A percentile compares a stretch with the other conserved stretches of the same genome.
Conservation (phyloP, 2,113 vertebrate genomes). For the Egretta garzetta region DNA sequence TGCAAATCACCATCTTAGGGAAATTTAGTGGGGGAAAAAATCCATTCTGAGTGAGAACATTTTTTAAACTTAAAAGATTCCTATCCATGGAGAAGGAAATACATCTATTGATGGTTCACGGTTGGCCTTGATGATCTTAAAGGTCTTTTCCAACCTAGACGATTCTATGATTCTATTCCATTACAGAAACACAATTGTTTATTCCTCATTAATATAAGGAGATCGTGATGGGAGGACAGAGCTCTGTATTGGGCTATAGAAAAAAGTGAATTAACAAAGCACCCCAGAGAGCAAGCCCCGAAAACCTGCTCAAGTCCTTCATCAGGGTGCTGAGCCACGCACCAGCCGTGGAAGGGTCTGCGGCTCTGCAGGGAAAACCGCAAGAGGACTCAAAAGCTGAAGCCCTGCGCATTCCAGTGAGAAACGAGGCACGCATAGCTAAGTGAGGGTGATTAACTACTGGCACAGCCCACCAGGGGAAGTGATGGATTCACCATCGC, state of each 20-base stretch:
- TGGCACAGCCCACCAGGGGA: neutral
- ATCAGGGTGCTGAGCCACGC: neutral
- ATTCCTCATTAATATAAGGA: neutral
- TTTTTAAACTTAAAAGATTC: neutral
- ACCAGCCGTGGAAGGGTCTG: neutral
- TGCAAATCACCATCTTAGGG: neutral
- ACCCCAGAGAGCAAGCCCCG: neutral
- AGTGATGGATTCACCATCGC: constrained; percentile 42
- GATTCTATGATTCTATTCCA: no score
- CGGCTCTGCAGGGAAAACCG: neutral
- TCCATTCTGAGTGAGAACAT: neutral
- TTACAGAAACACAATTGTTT: neutral
- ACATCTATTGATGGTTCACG: neutral
- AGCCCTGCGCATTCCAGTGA: neutral
- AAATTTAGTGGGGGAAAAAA: neutral
- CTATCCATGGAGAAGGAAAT: neutral
- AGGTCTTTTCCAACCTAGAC: no score
- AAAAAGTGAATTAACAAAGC: neutral
- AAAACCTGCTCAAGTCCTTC: rapidly evolving
- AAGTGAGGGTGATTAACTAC: neutral
- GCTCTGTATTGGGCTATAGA: neutral
- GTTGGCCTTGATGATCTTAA: no score
- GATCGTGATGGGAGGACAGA: neutral
- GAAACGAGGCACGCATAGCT: neutral
- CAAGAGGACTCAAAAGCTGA: neutral